phyloP scores from a whole-genome alignment of 37 sponge, comb jelly and placozoan species.

The Beroe ovata region DNA sequence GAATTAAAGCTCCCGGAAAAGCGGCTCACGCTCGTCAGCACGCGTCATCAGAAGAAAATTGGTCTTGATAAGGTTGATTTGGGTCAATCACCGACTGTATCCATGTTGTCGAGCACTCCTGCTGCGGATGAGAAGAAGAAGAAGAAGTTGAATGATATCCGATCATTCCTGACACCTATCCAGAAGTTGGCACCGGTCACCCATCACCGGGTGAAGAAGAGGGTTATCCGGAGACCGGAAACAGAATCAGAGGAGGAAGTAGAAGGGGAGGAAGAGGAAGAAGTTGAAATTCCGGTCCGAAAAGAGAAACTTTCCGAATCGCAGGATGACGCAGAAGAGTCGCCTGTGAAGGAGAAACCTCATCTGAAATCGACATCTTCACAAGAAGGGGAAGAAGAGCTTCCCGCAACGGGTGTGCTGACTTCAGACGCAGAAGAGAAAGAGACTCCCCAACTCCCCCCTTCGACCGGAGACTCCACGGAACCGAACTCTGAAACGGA shows the following conservation, averaged over 20 bases:
- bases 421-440: not conserved
- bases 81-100: conserved; percentile 13
- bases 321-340: no score
- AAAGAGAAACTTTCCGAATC: not conserved
- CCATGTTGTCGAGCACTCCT: conserved; percentile 21
- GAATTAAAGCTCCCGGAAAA: conserved; percentile 34
- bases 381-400: not conserved
- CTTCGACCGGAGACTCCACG: not conserved
- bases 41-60: conserved; percentile 8
- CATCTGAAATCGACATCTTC: not conserved
- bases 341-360: not conserved
- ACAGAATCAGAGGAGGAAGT: not conserved
- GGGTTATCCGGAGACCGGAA: not conserved
- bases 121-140: not conserved
- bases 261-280: conserved; percentile 20
- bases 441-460: not conserved
- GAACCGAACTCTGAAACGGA: not conserved
- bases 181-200: not conserved
- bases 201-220: not conserved
- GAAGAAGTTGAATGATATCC: conserved; percentile 7
- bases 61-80: conserved; percentile 19
- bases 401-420: not conserved
- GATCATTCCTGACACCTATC: not conserved
- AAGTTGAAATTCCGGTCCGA: not conserved
- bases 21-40: conserved; percentile 29